phyloP scores from a whole-genome alignment of 2,888 invertebrate genomes.

The Eupithecia subumbrata region DNA sequence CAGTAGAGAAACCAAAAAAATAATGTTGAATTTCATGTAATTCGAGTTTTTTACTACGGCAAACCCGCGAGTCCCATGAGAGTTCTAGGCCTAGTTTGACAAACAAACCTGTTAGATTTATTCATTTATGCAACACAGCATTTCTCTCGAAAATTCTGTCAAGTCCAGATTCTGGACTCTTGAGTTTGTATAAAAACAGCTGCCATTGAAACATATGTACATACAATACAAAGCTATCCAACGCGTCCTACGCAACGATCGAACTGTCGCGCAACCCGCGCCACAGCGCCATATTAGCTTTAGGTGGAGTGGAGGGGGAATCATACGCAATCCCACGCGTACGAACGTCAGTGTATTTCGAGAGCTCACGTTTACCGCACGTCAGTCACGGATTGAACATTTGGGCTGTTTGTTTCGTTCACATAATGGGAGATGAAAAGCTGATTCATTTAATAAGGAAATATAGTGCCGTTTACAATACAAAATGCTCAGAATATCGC shows the following conservation, averaged over 20 bases:
- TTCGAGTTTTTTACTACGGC: too few relatives aligned
- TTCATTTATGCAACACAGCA: too few relatives aligned
- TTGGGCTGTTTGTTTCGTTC: neutral
- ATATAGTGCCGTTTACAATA: neutral
- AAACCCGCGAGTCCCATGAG: too few relatives aligned
- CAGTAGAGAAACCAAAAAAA: too few relatives aligned
- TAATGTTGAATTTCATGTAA: too few relatives aligned
- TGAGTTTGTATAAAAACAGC: too few relatives aligned
- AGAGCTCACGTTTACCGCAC: neutral
- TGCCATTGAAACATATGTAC: neutral
- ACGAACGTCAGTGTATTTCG: slow-evolving; percentile 2
- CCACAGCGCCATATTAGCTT: neutral
- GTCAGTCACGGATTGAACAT: neutral
- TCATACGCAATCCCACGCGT: slow-evolving; percentile 8
- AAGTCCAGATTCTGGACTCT: too few relatives aligned
- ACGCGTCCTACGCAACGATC: neutral
- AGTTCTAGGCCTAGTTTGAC: too few relatives aligned
- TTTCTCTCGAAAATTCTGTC: too few relatives aligned
- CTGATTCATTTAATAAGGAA: neutral
- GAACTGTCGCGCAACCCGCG: neutral
- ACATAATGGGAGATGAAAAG: neutral
- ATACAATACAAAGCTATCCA: neutral
- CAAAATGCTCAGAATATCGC: neutral
- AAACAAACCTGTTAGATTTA: too few relatives aligned
- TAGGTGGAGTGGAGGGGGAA: neutral